Percentiles rank a stretch among this genome's conserved stretches.
Evolutionary conservation across 2,113 vertebrate species (phyloP).

Genomic region (Sitta europaea): DNA sequence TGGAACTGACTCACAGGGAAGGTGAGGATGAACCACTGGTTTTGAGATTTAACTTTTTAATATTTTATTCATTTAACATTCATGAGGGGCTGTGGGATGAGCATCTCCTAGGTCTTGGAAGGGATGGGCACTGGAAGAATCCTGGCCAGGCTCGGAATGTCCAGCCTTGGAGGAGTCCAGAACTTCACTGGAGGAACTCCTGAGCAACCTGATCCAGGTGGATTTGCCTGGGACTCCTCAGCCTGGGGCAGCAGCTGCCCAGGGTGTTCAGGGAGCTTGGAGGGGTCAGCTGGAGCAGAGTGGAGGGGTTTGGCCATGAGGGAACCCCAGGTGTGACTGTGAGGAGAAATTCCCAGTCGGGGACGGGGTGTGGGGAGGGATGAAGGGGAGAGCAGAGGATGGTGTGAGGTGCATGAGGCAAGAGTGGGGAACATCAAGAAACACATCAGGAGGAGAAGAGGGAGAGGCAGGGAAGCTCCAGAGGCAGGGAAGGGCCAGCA

Average conservation of each 20-base stretch:
- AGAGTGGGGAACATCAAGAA: not conserved
- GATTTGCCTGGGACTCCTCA: not conserved
- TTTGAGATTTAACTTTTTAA: not conserved
- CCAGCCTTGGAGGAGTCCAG: not conserved
- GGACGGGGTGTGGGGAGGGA: not conserved
- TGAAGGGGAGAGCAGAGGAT: not conserved
- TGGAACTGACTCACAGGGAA: not conserved
- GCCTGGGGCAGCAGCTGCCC: not conserved
- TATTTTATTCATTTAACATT: not conserved
- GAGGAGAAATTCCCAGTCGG: not conserved
- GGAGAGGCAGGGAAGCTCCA: not conserved
- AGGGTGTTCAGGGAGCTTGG: not conserved
- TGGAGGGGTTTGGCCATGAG: not conserved
- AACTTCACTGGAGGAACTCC: not conserved
- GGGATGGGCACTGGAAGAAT: not conserved
- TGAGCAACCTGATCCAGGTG: not conserved
- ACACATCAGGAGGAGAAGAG: not conserved
- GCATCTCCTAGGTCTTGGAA: not conserved
- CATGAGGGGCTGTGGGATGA: not conserved
- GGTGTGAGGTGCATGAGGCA: accelerated
- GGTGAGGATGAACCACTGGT: not conserved
- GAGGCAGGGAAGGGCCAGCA: not conserved
- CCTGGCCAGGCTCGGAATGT: not conserved
- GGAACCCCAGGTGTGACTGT: not conserved
- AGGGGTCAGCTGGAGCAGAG: not conserved